A percentile compares a stretch with the other conserved stretches of the same genome.
phyloP scores from a whole-genome alignment of 2,888 invertebrate genomes.

The Torymus aiolomorphi region DNA sequence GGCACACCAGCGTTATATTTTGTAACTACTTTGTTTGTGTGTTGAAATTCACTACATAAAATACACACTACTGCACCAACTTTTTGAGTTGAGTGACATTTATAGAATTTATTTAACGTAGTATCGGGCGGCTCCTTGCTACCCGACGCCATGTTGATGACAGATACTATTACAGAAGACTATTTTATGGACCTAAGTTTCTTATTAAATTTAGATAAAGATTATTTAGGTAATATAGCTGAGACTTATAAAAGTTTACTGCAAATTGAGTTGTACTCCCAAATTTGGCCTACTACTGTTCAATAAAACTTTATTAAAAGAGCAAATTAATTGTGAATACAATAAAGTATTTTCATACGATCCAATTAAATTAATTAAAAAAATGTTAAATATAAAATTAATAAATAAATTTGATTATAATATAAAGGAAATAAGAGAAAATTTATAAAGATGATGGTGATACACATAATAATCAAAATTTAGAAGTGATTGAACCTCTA shows the following conservation, averaged over 20 bases:
- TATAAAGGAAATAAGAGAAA: constrained; percentile 17
- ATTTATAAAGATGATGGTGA: neutral
- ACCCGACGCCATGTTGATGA: too few species aligned
- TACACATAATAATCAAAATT: constrained; percentile 3
- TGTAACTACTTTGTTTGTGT: too few species aligned
- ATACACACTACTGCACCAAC: too few species aligned
- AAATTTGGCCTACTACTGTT: constrained; percentile 69
- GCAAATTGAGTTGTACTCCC: constrained; percentile 64
- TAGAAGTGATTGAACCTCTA: constrained; percentile 24
- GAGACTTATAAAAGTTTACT: constrained; percentile 66
- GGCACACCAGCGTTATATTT: too few species aligned
- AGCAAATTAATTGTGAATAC: constrained; percentile 59
- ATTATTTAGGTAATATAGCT: constrained; percentile 63
- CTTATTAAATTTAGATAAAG: constrained; percentile 74
- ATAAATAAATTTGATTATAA: constrained; percentile 25
- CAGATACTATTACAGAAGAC: constrained; percentile 77
- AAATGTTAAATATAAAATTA: constrained; percentile 57
- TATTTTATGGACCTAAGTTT: constrained; percentile 77
- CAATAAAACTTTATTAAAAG: constrained; percentile 65
- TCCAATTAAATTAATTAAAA: constrained; percentile 66
- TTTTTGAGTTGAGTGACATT: too few species aligned
- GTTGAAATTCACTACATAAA: too few species aligned
- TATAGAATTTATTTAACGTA: too few species aligned
- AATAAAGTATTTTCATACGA: constrained; percentile 64
- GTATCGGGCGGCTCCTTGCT: too few species aligned